phyloP scores from a whole-genome alignment of 2,797 vertebrate species.

The Dermochelys coriacea region DNA sequence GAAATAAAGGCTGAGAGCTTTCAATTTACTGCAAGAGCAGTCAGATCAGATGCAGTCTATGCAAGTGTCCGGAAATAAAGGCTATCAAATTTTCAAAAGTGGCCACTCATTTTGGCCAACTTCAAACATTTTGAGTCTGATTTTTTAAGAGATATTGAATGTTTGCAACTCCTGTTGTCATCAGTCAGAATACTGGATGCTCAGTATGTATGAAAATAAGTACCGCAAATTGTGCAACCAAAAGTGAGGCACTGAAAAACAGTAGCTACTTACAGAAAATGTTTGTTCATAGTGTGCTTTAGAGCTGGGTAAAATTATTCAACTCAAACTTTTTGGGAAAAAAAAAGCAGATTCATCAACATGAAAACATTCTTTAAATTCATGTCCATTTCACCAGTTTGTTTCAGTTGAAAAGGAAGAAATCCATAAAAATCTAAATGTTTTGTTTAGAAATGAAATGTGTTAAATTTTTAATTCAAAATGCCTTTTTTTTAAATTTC shows the following conservation, averaged over 20 bases:
- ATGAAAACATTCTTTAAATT: not conserved
- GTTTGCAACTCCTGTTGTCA: not conserved
- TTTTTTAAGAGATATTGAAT: fast-evolving
- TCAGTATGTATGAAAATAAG: not conserved
- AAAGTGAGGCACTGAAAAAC: not conserved
- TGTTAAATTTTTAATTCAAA: not conserved
- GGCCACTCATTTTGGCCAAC: not conserved
- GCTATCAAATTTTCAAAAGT: not conserved
- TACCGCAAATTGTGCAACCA: not conserved
- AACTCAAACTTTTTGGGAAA: not conserved
- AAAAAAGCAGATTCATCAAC: no score
- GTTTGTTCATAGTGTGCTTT: not conserved
- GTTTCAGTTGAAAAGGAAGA: not conserved
- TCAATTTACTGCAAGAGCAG: not conserved
- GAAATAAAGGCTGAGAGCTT: not conserved
- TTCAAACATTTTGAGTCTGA: not conserved
- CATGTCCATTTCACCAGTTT: not conserved
- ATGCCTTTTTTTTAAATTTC: not conserved
- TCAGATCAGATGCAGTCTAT: not conserved
- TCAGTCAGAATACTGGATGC: fast-evolving
- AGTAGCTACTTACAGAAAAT: not conserved
- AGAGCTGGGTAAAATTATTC: not conserved
- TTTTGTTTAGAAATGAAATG: not conserved
- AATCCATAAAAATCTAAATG: not conserved
- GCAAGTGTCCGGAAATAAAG: not conserved